Evolutionary conservation across 2,888 invertebrate species (phyloP).

Genomic region (Noctuana brunneofusca): DNA sequence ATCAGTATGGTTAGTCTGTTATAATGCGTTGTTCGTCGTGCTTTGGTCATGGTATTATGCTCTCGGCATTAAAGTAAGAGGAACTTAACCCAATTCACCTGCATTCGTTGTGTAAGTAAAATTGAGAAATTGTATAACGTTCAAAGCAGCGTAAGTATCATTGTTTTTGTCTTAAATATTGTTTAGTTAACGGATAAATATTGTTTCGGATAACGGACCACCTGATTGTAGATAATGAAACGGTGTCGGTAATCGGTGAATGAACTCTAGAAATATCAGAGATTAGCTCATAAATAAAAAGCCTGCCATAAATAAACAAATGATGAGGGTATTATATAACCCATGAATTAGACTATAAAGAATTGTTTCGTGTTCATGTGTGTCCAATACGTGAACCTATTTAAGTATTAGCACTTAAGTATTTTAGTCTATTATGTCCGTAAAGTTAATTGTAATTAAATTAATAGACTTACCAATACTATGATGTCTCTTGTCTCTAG

Average conservation of each 20-base stretch:
- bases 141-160: background rate
- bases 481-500: constrained; percentile 88
- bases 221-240: too few species aligned
- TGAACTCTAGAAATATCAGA: too few species aligned
- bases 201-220: too few species aligned
- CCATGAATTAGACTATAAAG: too few species aligned
- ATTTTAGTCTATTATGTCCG: too few species aligned
- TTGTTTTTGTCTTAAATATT: background rate
- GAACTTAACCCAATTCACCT: constrained; percentile 20
- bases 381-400: background rate
- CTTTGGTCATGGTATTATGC: constrained; percentile 15
- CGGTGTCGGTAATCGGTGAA: too few species aligned
- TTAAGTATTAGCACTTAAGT: background rate
- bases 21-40: constrained; percentile 6
- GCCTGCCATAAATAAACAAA: too few species aligned
- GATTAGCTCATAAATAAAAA: too few species aligned
- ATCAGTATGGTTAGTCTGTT: background rate
- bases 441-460: background rate
- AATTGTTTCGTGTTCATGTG: too few species aligned
- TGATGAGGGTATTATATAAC: too few species aligned
- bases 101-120: constrained; percentile 19
- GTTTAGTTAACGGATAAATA: too few species aligned
- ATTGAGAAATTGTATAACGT: constrained; percentile 16
- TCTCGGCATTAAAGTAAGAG: constrained; percentile 20
- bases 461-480: constrained; percentile 80